Percentiles rank a stretch among this genome's conserved stretches.
These are phyloP conservation scores for Lagocephalus sceleratus DNA, from an alignment of 2,797 vertebrate genomes.

Conservation along the genomic window DNA sequence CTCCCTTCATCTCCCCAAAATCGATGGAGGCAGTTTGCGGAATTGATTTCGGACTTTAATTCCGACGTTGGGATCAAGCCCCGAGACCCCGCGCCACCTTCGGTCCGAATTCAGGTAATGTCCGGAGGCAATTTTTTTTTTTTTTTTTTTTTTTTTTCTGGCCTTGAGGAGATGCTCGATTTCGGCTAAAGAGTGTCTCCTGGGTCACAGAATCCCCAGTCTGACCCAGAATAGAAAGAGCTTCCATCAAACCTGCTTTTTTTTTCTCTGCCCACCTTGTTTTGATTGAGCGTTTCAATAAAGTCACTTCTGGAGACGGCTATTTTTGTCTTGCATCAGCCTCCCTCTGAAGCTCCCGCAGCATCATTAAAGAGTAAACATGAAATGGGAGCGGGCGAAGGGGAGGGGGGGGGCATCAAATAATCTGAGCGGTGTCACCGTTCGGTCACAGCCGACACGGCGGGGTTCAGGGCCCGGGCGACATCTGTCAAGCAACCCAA, in stretches of 20 bases:
- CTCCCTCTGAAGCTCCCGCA: constrained; percentile 53
- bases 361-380: constrained; percentile 56
- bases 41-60: constrained; percentile 55
- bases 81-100: constrained; percentile 44
- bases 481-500: too few relatives aligned
- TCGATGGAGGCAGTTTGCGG: constrained; percentile 39
- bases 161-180: constrained; percentile 36
- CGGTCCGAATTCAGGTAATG: constrained; percentile 16
- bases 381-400: constrained; percentile 59
- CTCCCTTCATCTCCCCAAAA: constrained; percentile 41
- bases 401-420: constrained; percentile 41
- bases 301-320: constrained; percentile 49
- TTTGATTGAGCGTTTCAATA: constrained; percentile 64
- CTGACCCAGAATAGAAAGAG: constrained; percentile 27
- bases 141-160: too few relatives aligned
- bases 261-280: constrained; percentile 20
- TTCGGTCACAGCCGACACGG: constrained; percentile 26
- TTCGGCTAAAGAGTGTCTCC: constrained; percentile 26
- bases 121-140: constrained; percentile 21
- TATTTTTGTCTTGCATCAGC: constrained; percentile 50
- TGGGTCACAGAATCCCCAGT: constrained; percentile 38
- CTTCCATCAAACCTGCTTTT: constrained; percentile 31
- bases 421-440: constrained; percentile 47
- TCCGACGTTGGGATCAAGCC: constrained; percentile 19
- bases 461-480: too few relatives aligned